Percentiles rank a stretch among this genome's conserved stretches.
These are phyloP conservation scores for Drosophila vallismaia DNA, from an alignment of 2,888 invertebrate genomes.

Conservation along the genomic window DNA sequence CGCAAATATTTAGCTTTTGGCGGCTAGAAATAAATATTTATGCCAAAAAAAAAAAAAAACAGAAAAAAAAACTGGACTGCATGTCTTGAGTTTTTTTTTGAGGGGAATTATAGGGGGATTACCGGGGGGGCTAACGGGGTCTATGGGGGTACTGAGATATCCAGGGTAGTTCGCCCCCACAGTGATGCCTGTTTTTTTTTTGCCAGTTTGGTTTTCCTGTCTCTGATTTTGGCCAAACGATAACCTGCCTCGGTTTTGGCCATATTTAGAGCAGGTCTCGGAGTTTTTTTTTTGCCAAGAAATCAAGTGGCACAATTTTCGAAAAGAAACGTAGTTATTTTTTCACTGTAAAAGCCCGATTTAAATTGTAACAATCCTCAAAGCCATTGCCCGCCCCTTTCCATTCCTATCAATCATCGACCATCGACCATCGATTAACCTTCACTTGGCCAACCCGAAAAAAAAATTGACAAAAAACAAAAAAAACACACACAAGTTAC, in stretches of 20 bases:
- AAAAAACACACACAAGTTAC: constrained; percentile 3
- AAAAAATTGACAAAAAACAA: not conserved
- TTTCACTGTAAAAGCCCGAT: not conserved
- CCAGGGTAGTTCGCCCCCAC: constrained; percentile 46
- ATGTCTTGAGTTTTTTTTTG: too few relatives aligned
- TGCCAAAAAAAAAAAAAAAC: constrained; percentile 59
- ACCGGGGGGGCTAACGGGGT: constrained; percentile 1
- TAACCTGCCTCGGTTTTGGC: constrained; percentile 61
- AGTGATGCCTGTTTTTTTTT: constrained; percentile 40
- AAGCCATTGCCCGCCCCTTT: constrained; percentile 28
- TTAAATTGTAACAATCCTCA: not conserved
- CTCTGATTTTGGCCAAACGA: constrained; percentile 51
- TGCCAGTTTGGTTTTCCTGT: constrained; percentile 29
- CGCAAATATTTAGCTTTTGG: constrained; percentile 63
- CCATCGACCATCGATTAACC: constrained; percentile 37
- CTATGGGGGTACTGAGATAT: not conserved
- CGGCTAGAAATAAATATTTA: constrained; percentile 59
- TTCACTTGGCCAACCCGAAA: constrained; percentile 24
- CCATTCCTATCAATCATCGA: constrained; percentile 35
- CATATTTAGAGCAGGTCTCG: constrained; percentile 9
- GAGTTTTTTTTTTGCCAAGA: not conserved
- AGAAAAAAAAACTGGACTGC: constrained; percentile 41
- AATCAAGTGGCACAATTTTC: not conserved
- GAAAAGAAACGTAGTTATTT: too few relatives aligned
- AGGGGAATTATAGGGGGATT: too few relatives aligned